Conservation (phyloP, 2,113 vertebrate genomes). For the Rostratula benghalensis region DNA sequence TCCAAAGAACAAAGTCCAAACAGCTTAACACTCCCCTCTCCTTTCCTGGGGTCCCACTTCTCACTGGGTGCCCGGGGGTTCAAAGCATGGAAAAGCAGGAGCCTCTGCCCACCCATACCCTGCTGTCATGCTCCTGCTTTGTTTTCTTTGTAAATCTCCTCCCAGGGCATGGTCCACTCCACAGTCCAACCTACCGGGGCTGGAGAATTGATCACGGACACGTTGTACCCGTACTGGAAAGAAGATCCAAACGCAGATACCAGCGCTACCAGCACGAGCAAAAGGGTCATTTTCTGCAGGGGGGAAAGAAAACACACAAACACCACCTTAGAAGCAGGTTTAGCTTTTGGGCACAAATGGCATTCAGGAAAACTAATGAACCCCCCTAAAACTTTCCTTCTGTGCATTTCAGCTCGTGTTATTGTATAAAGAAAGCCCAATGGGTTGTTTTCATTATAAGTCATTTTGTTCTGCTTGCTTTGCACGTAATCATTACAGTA, state of each 20-base stretch:
- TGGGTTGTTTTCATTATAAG: neutral
- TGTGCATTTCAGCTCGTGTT: neutral
- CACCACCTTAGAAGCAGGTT: neutral
- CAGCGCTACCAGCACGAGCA: conserved; percentile 78
- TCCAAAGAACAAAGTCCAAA: neutral
- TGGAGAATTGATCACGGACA: conserved; percentile 90
- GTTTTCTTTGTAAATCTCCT: neutral
- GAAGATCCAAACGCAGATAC: conserved; percentile 91
- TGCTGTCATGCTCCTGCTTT: rapidly evolving
- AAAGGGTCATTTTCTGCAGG: conserved; percentile 78
- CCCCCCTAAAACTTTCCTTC: neutral
- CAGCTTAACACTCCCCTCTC: too few relatives aligned
- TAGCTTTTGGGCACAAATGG: neutral
- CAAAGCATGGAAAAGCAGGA: rapidly evolving
- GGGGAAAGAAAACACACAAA: neutral
- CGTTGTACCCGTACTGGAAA: conserved; percentile 97
- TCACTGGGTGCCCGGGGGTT: neutral
- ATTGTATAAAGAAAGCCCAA: neutral
- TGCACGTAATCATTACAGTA: neutral
- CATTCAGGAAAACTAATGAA: neutral
- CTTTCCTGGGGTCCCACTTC: neutral
- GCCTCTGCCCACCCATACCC: rapidly evolving
- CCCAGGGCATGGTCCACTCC: neutral
- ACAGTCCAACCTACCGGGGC: conserved; percentile 71
- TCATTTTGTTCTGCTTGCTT: neutral